Evolutionary conservation across 2,797 vertebrate genomes (phyloP).

Genomic region (Anguilla anguilla): DNA sequence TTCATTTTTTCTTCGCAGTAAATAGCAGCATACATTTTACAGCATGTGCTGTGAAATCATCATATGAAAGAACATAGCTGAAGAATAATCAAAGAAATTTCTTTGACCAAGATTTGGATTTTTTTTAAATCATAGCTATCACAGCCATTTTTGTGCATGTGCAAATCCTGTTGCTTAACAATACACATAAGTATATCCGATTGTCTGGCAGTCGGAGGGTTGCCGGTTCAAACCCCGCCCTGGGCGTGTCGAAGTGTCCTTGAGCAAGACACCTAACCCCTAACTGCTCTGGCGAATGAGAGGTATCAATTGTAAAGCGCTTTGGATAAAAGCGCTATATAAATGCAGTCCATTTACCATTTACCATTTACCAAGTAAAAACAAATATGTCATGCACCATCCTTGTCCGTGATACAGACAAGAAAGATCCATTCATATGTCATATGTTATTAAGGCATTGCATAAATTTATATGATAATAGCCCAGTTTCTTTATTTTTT

Average conservation of each 20-base stretch:
- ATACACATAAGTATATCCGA: background rate
- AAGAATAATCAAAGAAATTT: too few relatives aligned
- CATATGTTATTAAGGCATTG: background rate
- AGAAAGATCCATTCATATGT: background rate
- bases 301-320: too few relatives aligned
- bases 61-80: background rate
- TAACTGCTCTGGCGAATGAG: too few relatives aligned
- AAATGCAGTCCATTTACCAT: too few relatives aligned
- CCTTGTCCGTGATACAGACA: background rate
- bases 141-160: background rate
- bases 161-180: background rate
- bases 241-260: too few relatives aligned
- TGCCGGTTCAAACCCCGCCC: too few relatives aligned
- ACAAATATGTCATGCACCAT: background rate
- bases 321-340: too few relatives aligned
- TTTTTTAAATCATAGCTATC: background rate
- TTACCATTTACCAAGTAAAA: too few relatives aligned
- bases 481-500: background rate
- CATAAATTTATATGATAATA: background rate
- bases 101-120: background rate
- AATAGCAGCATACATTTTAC: background rate
- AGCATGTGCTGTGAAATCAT: background rate
- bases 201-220: too few relatives aligned
- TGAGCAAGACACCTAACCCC: too few relatives aligned
- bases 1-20: background rate